These are phyloP conservation scores for chimpanzee (Pan troglodytes) DNA, from an alignment of 2,113 vertebrate genomes.

Conservation along the genomic window NHGRI_mPanTro3-v2.1_pri NC_072413.2:24123001-24123500, in stretches of 20 bases:
- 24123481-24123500: neutral
- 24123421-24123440: neutral
- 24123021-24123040: neutral
- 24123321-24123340: neutral
- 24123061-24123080: neutral
- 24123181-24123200: conserved; percentile 20
- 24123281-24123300: neutral
- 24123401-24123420: neutral
- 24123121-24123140: neutral
- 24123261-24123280: neutral
- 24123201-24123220: neutral
- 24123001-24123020: neutral
- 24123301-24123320: neutral
- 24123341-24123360: neutral
- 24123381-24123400: neutral
- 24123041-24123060: neutral
- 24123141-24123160: neutral
- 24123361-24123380: neutral
- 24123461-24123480: neutral
- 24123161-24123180: neutral
- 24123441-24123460: neutral
- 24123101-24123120: neutral
- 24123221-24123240: neutral
- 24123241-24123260: neutral
- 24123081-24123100: neutral